Conservation (phyloP, 2,888 invertebrate genomes). For the Stenurella melanura region DNA sequence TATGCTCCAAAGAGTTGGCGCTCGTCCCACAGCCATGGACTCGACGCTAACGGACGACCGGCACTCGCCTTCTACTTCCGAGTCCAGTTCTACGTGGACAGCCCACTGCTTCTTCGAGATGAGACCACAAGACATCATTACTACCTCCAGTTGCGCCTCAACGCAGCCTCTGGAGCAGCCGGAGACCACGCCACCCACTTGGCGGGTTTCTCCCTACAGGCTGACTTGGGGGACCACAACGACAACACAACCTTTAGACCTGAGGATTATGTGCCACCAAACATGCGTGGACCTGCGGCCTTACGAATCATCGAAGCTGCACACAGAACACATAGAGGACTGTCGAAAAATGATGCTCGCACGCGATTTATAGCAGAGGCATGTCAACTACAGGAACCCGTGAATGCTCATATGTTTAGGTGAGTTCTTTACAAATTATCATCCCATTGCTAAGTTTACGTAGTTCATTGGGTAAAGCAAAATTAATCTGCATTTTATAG, state of each 20-base stretch:
- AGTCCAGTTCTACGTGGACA: slow-evolving; percentile 95
- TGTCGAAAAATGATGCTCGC: slow-evolving; percentile 88
- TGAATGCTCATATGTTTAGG: slow-evolving; percentile 90
- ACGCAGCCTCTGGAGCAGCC: slow-evolving; percentile 82
- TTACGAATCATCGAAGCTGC: slow-evolving; percentile 81
- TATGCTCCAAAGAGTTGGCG: slow-evolving; percentile 98
- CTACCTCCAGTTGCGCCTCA: slow-evolving; percentile 95
- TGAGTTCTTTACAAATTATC: slow-evolving; percentile 69
- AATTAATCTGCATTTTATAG: too few species aligned
- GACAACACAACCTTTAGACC: slow-evolving; percentile 81
- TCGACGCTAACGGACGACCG: slow-evolving; percentile 93
- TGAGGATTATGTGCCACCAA: slow-evolving; percentile 88
- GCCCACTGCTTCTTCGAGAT: slow-evolving; percentile 91
- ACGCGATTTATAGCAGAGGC: slow-evolving; percentile 92
- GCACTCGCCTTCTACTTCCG: slow-evolving; percentile 92
- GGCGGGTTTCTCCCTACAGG: slow-evolving; percentile 89
- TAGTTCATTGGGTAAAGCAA: too few species aligned
- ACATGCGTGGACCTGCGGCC: slow-evolving; percentile 76
- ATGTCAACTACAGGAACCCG: slow-evolving; percentile 86
- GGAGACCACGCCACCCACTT: slow-evolving; percentile 84
- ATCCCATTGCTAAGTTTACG: too few species aligned
- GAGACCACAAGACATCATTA: slow-evolving; percentile 94
- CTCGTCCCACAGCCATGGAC: slow-evolving; percentile 92
- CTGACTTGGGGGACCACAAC: slow-evolving; percentile 90
- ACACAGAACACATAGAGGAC: slow-evolving; percentile 86